These are phyloP conservation scores for Amazona vittata DNA, from an alignment of 2,113 vertebrate species.

Conservation along the genomic window DNA sequence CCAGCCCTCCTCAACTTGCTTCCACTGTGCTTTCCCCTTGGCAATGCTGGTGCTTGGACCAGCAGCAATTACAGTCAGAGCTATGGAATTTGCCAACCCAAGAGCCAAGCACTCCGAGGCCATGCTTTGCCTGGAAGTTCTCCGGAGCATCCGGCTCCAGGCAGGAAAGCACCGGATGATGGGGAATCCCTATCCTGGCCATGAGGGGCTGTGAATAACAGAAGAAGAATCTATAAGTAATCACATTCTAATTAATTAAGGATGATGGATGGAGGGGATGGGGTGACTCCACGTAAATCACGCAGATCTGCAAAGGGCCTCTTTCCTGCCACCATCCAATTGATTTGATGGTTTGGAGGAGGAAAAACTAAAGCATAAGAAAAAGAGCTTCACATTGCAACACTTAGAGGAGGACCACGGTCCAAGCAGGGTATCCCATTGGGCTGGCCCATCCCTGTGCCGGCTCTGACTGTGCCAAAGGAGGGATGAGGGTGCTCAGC, in stretches of 20 bases:
- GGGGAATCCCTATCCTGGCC: neutral
- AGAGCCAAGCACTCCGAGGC: fast-evolving
- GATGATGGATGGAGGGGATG: constrained; percentile 68
- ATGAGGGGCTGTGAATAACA: constrained; percentile 34
- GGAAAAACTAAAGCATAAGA: neutral
- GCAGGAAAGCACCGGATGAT: fast-evolving
- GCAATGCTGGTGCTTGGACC: neutral
- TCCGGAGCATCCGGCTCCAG: neutral
- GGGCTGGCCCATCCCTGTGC: fast-evolving
- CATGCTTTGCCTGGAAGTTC: neutral
- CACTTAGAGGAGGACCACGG: neutral
- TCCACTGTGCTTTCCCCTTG: neutral
- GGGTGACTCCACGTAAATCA: neutral
- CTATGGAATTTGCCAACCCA: neutral
- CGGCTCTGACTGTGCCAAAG: fast-evolving
- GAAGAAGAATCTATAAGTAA: constrained; percentile 70
- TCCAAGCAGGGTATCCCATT: fast-evolving
- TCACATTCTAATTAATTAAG: constrained; percentile 76
- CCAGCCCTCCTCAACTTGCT: neutral
- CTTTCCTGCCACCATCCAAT: constrained; percentile 19
- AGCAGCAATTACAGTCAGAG: neutral
- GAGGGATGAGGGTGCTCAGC: fast-evolving
- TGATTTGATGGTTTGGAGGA: constrained; percentile 27
- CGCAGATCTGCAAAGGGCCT: constrained; percentile 16
- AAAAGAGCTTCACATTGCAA: fast-evolving